These are phyloP conservation scores for Ciconia maguari DNA, from an alignment of 2,113 vertebrate genomes.

Conservation along the genomic window DNA sequence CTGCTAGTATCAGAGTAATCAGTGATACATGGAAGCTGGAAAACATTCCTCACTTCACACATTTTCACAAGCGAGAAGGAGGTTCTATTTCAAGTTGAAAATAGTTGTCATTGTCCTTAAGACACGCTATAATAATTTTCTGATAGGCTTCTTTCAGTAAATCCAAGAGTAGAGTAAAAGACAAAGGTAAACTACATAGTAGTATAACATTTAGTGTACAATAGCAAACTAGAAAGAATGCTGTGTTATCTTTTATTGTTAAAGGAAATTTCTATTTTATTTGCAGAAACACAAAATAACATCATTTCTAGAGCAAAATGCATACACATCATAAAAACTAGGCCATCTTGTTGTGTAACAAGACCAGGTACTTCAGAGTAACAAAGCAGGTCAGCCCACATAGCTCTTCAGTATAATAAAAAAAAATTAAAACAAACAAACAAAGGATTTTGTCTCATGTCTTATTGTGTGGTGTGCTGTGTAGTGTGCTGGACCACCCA, in stretches of 20 bases:
- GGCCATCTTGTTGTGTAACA: too few species aligned
- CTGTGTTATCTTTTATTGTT: background rate
- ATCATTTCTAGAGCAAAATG: background rate
- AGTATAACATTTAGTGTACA: background rate
- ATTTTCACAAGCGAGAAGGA: background rate
- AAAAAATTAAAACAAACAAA: background rate
- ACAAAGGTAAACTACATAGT: background rate
- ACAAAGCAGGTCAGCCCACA: background rate
- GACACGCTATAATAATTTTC: background rate
- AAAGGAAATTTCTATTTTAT: background rate
- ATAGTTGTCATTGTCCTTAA: background rate
- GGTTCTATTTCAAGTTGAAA: background rate
- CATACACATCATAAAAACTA: too few species aligned
- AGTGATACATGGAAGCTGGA: background rate
- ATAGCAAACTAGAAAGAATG: background rate
- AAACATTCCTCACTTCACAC: background rate
- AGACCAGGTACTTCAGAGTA: background rate
- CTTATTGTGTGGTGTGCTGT: background rate
- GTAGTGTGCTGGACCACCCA: background rate
- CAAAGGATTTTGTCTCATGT: background rate
- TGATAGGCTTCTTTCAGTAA: background rate
- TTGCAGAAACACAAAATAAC: background rate
- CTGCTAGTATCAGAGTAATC: background rate
- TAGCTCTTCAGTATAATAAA: background rate
- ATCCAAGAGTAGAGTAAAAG: background rate